These are phyloP conservation scores for Kryptolebias marmoratus DNA, from an alignment of 2,113 vertebrate species.

Conservation along the genomic window DNA sequence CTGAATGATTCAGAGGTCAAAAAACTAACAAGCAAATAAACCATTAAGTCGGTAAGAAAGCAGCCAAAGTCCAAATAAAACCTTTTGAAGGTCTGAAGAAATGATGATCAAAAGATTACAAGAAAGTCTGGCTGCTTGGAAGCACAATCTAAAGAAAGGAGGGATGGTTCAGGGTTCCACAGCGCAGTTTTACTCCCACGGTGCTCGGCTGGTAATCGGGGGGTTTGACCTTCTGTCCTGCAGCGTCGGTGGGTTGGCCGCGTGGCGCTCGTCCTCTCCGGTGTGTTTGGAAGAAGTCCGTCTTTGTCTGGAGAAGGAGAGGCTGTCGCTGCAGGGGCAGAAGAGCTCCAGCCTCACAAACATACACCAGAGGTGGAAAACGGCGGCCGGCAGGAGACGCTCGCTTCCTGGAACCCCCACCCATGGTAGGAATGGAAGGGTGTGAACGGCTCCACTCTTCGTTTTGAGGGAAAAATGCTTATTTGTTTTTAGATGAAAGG, in stretches of 20 bases:
- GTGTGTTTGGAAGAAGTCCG: constrained; percentile 80
- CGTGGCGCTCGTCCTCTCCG: constrained; percentile 48
- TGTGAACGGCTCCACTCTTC: constrained; percentile 16
- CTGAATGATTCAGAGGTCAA: too few species aligned
- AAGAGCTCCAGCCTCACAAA: constrained; percentile 93
- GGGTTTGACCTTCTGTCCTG: constrained; percentile 14
- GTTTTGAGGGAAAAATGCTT: background rate
- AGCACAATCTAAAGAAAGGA: too few species aligned
- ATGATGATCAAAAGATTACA: too few species aligned
- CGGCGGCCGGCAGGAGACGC: constrained; percentile 83
- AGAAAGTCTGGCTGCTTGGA: too few species aligned
- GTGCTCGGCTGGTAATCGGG: background rate
- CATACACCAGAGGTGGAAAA: constrained; percentile 85
- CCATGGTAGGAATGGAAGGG: constrained; percentile 81
- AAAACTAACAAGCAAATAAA: too few species aligned
- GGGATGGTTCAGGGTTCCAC: background rate
- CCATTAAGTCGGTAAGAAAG: too few species aligned
- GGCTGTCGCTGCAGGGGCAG: constrained; percentile 81
- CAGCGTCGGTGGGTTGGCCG: constrained; percentile 18
- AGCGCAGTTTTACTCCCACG: background rate
- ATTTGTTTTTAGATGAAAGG: constrained; percentile 25
- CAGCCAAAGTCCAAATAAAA: too few species aligned
- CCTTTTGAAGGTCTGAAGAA: too few species aligned
- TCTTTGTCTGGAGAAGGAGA: constrained; percentile 77
- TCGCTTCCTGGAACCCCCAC: constrained; percentile 91